Conservation (phyloP, 2,797 vertebrate genomes). For the Telmatherina bonti region DNA sequence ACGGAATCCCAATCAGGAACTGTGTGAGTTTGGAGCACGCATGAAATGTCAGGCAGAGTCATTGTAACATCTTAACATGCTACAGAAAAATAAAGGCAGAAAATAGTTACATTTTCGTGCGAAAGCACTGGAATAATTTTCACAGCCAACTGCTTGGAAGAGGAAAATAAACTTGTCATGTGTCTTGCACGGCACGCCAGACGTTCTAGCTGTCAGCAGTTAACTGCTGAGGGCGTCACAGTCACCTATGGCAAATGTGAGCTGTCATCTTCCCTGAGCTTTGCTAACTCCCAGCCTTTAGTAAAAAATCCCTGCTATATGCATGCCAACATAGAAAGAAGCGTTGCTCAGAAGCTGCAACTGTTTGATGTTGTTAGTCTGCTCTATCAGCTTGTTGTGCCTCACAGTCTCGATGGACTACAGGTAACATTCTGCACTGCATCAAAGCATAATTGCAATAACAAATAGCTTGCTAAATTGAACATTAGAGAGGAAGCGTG, state of each 20-base stretch:
- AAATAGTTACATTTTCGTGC: background rate
- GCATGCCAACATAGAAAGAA: background rate
- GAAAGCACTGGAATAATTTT: conserved; percentile 24
- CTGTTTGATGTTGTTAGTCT: conserved; percentile 1
- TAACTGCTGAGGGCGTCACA: conserved; percentile 79
- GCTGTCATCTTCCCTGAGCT: conserved; percentile 45
- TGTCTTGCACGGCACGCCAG: conserved; percentile 66
- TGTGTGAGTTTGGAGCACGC: conserved; percentile 1
- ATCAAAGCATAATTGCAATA: conserved; percentile 44
- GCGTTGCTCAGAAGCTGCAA: background rate
- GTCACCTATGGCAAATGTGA: conserved; percentile 59
- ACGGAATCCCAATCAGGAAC: conserved; percentile 13
- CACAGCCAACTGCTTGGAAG: conserved; percentile 12
- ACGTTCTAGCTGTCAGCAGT: conserved; percentile 71
- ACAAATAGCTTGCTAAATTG: conserved; percentile 73
- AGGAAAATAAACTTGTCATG: conserved; percentile 67
- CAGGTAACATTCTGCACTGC: conserved; percentile 59
- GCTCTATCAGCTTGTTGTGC: background rate
- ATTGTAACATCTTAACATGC: conserved; percentile 2
- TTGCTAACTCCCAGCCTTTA: conserved; percentile 18
- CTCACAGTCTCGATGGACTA: conserved; percentile 32
- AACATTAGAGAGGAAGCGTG: conserved; percentile 5
- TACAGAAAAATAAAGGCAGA: background rate
- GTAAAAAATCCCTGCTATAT: background rate
- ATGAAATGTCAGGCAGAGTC: background rate